Evolutionary conservation across 2,113 vertebrate species (phyloP).

Genomic region (Eurystomus gularis): DNA sequence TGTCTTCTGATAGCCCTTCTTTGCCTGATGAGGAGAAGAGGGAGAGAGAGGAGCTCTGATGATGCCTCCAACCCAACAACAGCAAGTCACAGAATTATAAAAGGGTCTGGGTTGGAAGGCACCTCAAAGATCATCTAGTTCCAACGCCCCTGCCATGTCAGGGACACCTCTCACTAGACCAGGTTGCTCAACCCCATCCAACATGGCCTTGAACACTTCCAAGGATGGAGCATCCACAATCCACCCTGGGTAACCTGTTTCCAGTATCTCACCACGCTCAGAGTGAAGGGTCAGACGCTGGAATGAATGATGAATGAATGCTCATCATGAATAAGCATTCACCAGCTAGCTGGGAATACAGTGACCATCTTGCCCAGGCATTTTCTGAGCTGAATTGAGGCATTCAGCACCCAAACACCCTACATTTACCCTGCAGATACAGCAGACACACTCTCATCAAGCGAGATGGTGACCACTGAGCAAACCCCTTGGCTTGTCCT

Average conservation of each 20-base stretch:
- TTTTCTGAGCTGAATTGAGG: neutral
- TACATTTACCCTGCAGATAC: neutral
- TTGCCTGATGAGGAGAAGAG: conserved; percentile 73
- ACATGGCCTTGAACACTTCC: too few species aligned
- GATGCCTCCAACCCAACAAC: neutral
- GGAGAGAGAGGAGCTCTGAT: neutral
- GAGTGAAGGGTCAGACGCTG: too few species aligned
- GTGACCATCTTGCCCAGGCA: accelerated
- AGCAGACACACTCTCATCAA: accelerated
- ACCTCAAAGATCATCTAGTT: too few species aligned
- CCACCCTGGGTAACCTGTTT: too few species aligned
- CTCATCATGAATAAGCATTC: accelerated
- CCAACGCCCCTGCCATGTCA: too few species aligned
- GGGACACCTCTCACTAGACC: too few species aligned
- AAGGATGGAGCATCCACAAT: too few species aligned
- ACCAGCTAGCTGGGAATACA: accelerated
- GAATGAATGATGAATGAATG: too few species aligned
- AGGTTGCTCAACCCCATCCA: too few species aligned
- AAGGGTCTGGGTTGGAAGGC: too few species aligned
- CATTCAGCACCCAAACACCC: neutral
- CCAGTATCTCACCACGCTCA: too few species aligned
- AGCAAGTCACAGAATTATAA: neutral
- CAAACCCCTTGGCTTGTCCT: neutral
- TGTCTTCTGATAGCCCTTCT: conserved; percentile 96
- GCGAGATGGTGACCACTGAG: neutral